Percentiles rank a stretch among this genome's conserved stretches.
Conservation (phyloP, 2,113 vertebrate genomes). For the Clarias gariepinus region DNA sequence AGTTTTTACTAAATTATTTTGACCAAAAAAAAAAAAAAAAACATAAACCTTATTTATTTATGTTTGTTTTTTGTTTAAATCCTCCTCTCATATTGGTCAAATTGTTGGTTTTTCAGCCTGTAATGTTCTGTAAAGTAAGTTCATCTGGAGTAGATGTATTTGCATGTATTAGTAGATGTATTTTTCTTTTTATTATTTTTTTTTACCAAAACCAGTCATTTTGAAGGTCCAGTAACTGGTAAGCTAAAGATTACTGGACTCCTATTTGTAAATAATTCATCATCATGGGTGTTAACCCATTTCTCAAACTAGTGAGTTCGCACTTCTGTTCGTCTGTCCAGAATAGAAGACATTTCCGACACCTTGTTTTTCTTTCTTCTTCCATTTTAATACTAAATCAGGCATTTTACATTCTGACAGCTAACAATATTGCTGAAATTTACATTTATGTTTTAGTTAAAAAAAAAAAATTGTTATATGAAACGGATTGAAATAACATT, state of each 20-base stretch:
- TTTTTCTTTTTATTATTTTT: neutral
- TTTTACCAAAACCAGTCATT: neutral
- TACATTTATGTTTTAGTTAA: too few species aligned
- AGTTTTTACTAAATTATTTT: neutral
- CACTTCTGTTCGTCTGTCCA: neutral
- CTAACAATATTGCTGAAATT: neutral
- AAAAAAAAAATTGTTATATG: too few species aligned
- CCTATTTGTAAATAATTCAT: neutral
- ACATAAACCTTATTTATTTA: neutral
- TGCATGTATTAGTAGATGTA: neutral
- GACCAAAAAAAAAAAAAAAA: neutral
- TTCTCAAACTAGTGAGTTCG: neutral
- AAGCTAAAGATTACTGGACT: neutral
- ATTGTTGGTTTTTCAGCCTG: neutral
- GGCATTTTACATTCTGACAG: neutral
- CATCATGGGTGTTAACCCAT: neutral
- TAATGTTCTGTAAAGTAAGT: neutral
- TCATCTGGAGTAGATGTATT: neutral
- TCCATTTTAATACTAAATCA: neutral
- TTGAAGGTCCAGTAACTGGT: neutral
- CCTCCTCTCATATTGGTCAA: neutral
- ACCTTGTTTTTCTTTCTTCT: neutral
- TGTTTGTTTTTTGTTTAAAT: too few species aligned
- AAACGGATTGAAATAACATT: neutral
- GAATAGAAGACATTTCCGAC: neutral